Conservation (phyloP, 2,113 vertebrate species). For the Percina caprodes region DNA sequence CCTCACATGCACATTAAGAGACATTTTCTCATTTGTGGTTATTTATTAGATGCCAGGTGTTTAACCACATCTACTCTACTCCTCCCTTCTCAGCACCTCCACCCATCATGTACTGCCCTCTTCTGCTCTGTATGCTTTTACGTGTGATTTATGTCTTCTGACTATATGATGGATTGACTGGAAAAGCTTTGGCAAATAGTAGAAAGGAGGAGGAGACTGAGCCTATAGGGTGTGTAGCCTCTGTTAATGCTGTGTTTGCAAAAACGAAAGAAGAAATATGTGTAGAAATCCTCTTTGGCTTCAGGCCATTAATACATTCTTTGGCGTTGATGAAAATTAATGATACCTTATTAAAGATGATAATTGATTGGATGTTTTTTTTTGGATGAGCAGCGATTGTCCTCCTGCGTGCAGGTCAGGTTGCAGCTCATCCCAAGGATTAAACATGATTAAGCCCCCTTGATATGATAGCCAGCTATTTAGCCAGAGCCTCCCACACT, state of each 20-base stretch:
- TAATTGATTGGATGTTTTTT: conserved; percentile 60
- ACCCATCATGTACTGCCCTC: conserved; percentile 2
- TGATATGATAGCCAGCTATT: conserved; percentile 61
- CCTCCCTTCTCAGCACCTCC: not conserved
- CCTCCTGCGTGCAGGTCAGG: conserved; percentile 40
- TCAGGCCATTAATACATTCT: conserved; percentile 24
- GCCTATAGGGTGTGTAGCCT: conserved; percentile 19
- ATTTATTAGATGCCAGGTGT: not conserved
- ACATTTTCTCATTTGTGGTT: not conserved
- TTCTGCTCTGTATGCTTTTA: conserved; percentile 11
- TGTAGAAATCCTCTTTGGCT: conserved; percentile 32
- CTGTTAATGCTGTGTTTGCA: conserved; percentile 45
- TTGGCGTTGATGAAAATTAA: conserved; percentile 36
- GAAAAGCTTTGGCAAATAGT: conserved; percentile 46
- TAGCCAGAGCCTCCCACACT: conserved; percentile 59
- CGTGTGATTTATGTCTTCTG: conserved; percentile 51
- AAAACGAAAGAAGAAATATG: not conserved
- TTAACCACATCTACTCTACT: conserved; percentile 6
- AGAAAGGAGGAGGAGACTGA: conserved; percentile 18
- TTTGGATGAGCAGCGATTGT: conserved; percentile 27
- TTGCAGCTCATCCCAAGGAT: conserved; percentile 46
- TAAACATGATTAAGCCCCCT: conserved; percentile 51
- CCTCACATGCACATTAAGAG: not conserved
- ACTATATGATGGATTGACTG: conserved; percentile 48
- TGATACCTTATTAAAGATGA: conserved; percentile 42